Percentiles rank a stretch among this genome's conserved stretches.
These are phyloP conservation scores for Diorhabda elongata DNA, from an alignment of 1,140 invertebrate species.

Conservation along the genomic window DNA sequence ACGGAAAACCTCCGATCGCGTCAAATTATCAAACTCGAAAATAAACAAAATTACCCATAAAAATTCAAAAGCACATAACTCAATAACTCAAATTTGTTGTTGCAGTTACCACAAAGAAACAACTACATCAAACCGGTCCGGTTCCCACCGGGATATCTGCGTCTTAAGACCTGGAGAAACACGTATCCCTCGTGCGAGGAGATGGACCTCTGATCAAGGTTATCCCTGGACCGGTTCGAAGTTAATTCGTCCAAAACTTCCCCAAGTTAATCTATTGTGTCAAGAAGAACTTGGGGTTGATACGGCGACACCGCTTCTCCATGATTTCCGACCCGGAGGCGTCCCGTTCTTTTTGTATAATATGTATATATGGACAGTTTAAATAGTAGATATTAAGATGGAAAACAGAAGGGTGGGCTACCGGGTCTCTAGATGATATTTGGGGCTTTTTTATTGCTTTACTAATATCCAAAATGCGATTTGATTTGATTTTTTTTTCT, in stretches of 20 bases:
- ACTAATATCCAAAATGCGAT: constrained; percentile 9
- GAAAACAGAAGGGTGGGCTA: constrained; percentile 8
- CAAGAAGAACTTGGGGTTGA: constrained; percentile 13
- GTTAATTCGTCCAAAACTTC: neutral
- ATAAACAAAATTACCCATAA: no score
- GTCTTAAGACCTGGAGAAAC: constrained; percentile 31
- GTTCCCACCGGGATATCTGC: constrained; percentile 21
- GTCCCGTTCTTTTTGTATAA: constrained; percentile 8
- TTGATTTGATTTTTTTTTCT: neutral
- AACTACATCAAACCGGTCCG: constrained; percentile 3
- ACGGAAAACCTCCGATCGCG: no score
- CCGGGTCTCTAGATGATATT: constrained; percentile 18
- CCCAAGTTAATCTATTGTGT: constrained; percentile 20
- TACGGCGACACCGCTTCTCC: constrained; percentile 6
- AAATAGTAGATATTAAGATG: constrained; percentile 18
- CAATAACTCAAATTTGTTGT: no score
- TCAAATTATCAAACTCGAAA: no score
- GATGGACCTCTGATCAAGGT: constrained; percentile 15
- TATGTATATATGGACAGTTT: constrained; percentile 32
- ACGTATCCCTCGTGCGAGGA: constrained; percentile 19
- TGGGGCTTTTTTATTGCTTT: constrained; percentile 17
- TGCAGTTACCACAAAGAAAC: no score
- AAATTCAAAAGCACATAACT: no score
- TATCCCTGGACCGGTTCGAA: constrained; percentile 17
- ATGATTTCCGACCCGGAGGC: constrained; percentile 7